These are phyloP conservation scores for Antheraea assamensis DNA, from an alignment of 2,888 invertebrate genomes.

Conservation along the genomic window DNA sequence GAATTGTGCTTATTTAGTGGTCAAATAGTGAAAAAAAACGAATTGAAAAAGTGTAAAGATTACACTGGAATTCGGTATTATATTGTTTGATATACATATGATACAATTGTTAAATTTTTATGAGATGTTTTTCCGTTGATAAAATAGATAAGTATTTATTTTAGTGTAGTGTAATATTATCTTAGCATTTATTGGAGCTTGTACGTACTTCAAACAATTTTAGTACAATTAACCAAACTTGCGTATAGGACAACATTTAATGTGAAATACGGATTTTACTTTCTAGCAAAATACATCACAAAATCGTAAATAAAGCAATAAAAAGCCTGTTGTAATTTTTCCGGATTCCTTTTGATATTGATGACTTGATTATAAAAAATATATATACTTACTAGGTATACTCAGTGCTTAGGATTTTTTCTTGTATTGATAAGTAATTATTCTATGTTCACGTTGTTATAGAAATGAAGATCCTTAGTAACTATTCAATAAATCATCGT, in stretches of 20 bases:
- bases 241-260: neutral
- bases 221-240: neutral
- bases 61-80: no score
- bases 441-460: neutral
- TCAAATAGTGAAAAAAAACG: neutral
- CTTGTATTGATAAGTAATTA: neutral
- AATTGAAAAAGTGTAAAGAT: neutral
- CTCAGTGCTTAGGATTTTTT: neutral
- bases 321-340: neutral
- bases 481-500: no score
- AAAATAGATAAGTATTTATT: no score
- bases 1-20: neutral
- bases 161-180: no score
- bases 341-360: neutral
- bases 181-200: neutral
- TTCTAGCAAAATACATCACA: neutral
- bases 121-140: no score
- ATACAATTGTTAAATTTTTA: neutral
- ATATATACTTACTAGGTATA: neutral
- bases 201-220: neutral
- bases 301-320: neutral
- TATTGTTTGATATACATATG: no score
- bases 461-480: no score
- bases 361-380: no score
- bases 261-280: neutral